Base-by-base conservation (phyloP, 2,797 vertebrate genomes). In the Sebastes vulpes region DNA sequence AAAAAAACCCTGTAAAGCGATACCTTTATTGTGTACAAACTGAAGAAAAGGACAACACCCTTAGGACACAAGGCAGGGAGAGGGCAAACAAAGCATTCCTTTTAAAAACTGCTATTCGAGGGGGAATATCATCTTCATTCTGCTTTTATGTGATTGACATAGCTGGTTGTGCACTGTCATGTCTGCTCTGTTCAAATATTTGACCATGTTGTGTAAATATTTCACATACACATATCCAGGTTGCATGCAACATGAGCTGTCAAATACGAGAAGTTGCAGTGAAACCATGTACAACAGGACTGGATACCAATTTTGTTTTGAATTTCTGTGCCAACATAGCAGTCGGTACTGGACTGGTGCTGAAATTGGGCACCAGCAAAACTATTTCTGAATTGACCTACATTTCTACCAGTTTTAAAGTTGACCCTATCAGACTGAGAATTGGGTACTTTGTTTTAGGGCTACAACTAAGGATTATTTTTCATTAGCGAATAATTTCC, bases 1-100 rank as follows among this genome's bases (percentile, higher is more conserved):
- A 56, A 72, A 81, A 74, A 54, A 81, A 29, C 1, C 0, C 42
- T 75, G 83, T 69, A 88, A 92, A 57, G 2, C 4, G 68, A 92
- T 77, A 81, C 63, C 12, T 9, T 14, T 60, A 20, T 32, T 10
- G 5, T 35, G 26, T 20, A 4, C 23, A 79, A 86, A 63, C 35
- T 63, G 14, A 60, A 76, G 64, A 74, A 26, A 18, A 60, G 59
- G 46, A 59, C 35, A 77, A 60, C 46, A 53, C 84, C 89, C 59
- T 25, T 2, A 66, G 59, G 66, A 69, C 31, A 74, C 21, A 58
- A 54, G n/a, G 11, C 42, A 56, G 25, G 54, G 54, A 25, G 29
- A 74, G 14, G 3, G 10, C 26, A 65, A 75, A 77, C 52, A 71
- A 67, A 79, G 64, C 5, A 29, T 77, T 69, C 9, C 6, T 52